Evolutionary conservation across 1,140 invertebrate genomes (phyloP), one percentile per base, ranked within the genome.

Genomic region (Drosophila sucinea): DNA sequence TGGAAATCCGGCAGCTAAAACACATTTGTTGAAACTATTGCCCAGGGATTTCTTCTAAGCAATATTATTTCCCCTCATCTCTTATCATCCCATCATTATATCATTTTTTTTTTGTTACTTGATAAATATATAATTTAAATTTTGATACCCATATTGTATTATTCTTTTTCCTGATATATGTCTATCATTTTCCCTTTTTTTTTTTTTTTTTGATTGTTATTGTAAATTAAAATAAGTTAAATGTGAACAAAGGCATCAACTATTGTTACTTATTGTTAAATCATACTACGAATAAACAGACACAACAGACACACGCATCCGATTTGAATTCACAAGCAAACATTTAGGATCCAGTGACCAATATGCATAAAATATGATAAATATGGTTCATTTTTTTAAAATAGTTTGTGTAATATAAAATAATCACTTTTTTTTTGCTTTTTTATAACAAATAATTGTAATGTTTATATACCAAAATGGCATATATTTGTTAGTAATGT

Each of bases 231-330:
- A 60, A 55, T 67, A 67, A 67, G 73, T 74, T 67, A 11, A 61
- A 60, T 51, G n/a, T 47, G 63, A 75, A 74, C 71, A 75, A 74
- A 75, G 63, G 71, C 63, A 54, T 60, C 40, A 73, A 56, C 57
- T 61, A 74, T 74, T 74, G 72, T 74, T 74, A 74, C 71, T 55
- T 74, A 74, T 74, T 74, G 56, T 67, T 75, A 67, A 75, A 41
- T 29, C 23, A 33, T 57, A 68, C 67, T 32, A 58, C 29, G 35
- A 32, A 64, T 30, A 1, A 38, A 56, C 56, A 69, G 7, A 67
- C 17, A 27, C 56, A 47, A 38, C 33, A 11, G 51, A 56, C 23
- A 38, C 11, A 60, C 30, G 35, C 23, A 60, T 23, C 32, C 40
- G 69, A 60, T 61, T 32, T 62, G 30, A 72, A 41, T 70, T 57